Percentiles rank a stretch among this genome's conserved stretches.
Conservation (phyloP, 2,888 invertebrate species). For the Teleogryllus oceanicus region DNA sequence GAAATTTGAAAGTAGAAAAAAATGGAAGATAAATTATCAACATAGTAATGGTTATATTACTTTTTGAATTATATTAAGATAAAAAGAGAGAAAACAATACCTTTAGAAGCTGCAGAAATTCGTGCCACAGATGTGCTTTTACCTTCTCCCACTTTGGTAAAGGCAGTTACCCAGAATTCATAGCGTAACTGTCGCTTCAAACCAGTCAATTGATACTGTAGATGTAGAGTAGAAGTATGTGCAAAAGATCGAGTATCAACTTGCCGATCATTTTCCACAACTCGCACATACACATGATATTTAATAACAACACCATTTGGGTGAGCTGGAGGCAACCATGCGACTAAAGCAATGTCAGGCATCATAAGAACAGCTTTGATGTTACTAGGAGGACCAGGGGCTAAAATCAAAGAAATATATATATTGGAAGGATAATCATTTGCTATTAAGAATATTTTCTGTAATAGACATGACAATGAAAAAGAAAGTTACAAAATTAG, state of each 20-base stretch:
- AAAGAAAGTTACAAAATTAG: too few relatives aligned
- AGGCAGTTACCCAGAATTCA: conserved; percentile 50
- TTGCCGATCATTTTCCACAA: conserved; percentile 31
- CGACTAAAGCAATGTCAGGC: conserved; percentile 48
- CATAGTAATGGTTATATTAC: too few relatives aligned
- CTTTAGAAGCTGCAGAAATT: conserved; percentile 47
- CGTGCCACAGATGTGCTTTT: conserved; percentile 48
- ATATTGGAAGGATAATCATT: not conserved
- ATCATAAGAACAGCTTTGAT: conserved; percentile 50
- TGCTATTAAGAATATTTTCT: too few relatives aligned
- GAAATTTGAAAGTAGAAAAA: too few relatives aligned
- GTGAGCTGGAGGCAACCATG: conserved; percentile 50
- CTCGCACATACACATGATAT: conserved; percentile 44
- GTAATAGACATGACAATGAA: too few relatives aligned
- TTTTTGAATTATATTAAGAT: not conserved
- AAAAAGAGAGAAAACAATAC: not conserved
- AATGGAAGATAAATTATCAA: too few relatives aligned
- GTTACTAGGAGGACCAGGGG: conserved; percentile 50
- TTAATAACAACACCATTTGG: conserved; percentile 50
- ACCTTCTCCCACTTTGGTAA: conserved; percentile 48
- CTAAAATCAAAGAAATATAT: conserved; percentile 41
- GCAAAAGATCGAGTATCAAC: conserved; percentile 34
- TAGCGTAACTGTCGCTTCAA: conserved; percentile 55
- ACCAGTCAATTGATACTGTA: conserved; percentile 50
- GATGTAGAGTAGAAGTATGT: conserved; percentile 30